Evolutionary conservation across 2,888 invertebrate species (phyloP), one percentile per base, ranked within the genome.

Genomic region (Gryllus longicercus): DNA sequence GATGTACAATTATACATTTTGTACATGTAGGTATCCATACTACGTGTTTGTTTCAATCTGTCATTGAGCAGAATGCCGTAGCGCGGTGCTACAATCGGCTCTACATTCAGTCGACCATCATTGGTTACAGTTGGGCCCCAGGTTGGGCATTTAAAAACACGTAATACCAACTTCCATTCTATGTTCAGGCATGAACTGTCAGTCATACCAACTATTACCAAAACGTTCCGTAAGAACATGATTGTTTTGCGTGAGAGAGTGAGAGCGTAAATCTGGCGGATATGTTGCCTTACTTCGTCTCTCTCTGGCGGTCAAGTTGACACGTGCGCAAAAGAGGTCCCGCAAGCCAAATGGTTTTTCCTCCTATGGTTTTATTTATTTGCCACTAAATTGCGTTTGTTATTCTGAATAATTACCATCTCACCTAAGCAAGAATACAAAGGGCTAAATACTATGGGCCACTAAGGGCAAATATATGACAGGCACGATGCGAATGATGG

Each of bases 1-100:
- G 63, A 63, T 63, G 63, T 63, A 63, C n/a, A 63, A 63, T 63
- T 63, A 63, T n/a, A n/a, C 63, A 63, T 63, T 63, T 63, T 63
- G n/a, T 63, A 63, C 63, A 63, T 63, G n/a, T n/a, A 63, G 63
- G 63, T 63, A 63, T 18, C 63, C 63, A 63, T 63, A 63, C n/a
- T 63, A n/a, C 63, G 63, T 63, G 63, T 63, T 63, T 63, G 63
- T 63, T 63, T 63, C 63, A 63, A 63, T 63, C 63, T 63, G 63
- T 63, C 63, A 63, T 63, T 63, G 63, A 18, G n/a, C 63, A 63
- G 63, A 63, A 63, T 63, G 63, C 63, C 63, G 63, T 63, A n/a
- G 63, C 63, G 63, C n/a, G 63, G 63, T 63, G 63, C 63, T n/a
- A 63, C 63, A 63, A 63, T 63, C 63, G 63, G 63, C n/a, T 14